A percentile compares a stretch with the other conserved stretches of the same genome.
Evolutionary conservation across 2,113 vertebrate species (phyloP).

Genomic region (Bos taurus): ARS-UCD2.0 NC_037357.1:77846001-77846500

Average conservation of each 20-base stretch:
- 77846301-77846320: neutral
- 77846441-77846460: neutral
- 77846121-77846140: neutral
- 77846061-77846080: neutral
- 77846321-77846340: neutral
- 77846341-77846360: neutral
- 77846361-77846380: neutral
- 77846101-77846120: neutral
- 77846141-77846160: neutral
- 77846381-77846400: neutral
- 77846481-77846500: neutral
- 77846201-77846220: neutral
- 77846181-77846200: neutral
- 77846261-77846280: neutral
- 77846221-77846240: neutral
- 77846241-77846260: neutral
- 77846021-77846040: neutral
- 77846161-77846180: neutral
- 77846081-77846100: neutral
- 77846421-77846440: neutral
- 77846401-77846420: neutral
- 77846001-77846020: neutral
- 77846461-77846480: neutral
- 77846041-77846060: neutral
- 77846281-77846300: neutral